Evolutionary conservation across 2,888 invertebrate genomes (phyloP), one percentile per base, ranked within the genome.

Genomic region (Camponotus fellah): DNA sequence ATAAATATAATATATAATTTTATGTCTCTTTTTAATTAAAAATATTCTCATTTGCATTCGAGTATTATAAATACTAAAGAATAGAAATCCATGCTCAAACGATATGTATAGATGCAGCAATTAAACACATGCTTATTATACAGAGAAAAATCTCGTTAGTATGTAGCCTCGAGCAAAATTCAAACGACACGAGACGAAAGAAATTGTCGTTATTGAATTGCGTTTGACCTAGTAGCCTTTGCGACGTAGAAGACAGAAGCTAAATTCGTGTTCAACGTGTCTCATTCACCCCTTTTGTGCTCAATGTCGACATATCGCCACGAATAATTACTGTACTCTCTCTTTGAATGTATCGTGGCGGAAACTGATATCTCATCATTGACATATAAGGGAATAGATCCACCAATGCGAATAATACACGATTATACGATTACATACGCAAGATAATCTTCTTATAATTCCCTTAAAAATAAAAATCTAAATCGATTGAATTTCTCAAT

Each of bases 161-260:
- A 26, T 37, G 34, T 58, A 60, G 46, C 6, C 21, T 60, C 60
- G 46, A 60, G 26, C 5, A 69, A 80, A 60, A 80, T 62, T 49
- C 26, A 69, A 17, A 60, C 14, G 21, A 68, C 37, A 53, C 53
- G 21, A 34, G 12, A 3, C 34, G 34, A n/a, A 46, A 62, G 37
- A 34, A 60, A 66, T 37, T 26, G 60, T 37, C 34, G 8, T 17
- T 80, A 69, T 79, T 37, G 82, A 75, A 53, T 46, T 65, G 43
- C 40, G 43, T 69, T 34, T 64, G 82, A 83, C 82, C 77, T 49
- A 83, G 69, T 77, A 53, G 62, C 77, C 62, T 83, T 77, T 83
- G 32, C n/a, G 26, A 12, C 46, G 12, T 60, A 58, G 26, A 26
- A 49, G 60, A 79, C 21, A 49, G 21, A 49, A 0, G 37, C 17